Evolutionary conservation across 2,888 invertebrate genomes (phyloP).

Genomic region (Hydroisotoma schaefferi): DNA sequence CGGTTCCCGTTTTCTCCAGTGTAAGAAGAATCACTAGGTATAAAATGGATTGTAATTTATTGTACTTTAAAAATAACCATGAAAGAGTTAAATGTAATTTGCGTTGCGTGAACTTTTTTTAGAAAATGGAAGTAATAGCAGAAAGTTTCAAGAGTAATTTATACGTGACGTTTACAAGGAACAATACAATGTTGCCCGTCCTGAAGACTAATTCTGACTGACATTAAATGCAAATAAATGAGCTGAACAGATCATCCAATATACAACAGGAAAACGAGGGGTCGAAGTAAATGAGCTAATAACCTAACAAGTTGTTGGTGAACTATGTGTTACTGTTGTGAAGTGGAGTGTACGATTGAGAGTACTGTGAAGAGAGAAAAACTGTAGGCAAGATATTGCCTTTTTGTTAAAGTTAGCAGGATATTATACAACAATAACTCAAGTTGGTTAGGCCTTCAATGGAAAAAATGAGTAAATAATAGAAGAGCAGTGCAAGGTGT

Average conservation of each 20-base stretch:
- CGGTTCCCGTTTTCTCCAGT: too few species aligned
- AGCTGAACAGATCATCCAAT: not conserved
- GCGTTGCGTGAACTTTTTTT: too few species aligned
- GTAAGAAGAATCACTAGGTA: too few species aligned
- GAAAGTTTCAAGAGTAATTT: too few species aligned
- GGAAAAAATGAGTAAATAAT: slow-evolving; percentile 9
- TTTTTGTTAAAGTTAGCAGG: too few species aligned
- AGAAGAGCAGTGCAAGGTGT: slow-evolving; percentile 12
- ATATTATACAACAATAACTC: slow-evolving; percentile 1
- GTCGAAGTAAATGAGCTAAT: slow-evolving; percentile 17
- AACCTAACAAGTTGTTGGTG: slow-evolving; percentile 19
- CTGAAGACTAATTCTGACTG: slow-evolving; percentile 9
- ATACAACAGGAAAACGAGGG: not conserved
- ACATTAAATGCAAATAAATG: slow-evolving; percentile 1
- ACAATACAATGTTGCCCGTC: not conserved
- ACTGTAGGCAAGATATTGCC: not conserved
- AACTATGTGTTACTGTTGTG: slow-evolving; percentile 11
- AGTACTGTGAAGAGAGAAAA: not conserved
- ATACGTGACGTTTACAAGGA: too few species aligned
- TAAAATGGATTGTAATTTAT: too few species aligned
- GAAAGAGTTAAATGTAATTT: too few species aligned
- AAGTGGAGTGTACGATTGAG: slow-evolving; percentile 6
- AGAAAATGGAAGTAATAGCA: too few species aligned
- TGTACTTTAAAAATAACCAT: too few species aligned
- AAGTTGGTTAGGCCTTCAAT: not conserved